These are phyloP conservation scores for Lepidonotus clava DNA, from an alignment of 2,888 invertebrate genomes.

Conservation along the genomic window DNA sequence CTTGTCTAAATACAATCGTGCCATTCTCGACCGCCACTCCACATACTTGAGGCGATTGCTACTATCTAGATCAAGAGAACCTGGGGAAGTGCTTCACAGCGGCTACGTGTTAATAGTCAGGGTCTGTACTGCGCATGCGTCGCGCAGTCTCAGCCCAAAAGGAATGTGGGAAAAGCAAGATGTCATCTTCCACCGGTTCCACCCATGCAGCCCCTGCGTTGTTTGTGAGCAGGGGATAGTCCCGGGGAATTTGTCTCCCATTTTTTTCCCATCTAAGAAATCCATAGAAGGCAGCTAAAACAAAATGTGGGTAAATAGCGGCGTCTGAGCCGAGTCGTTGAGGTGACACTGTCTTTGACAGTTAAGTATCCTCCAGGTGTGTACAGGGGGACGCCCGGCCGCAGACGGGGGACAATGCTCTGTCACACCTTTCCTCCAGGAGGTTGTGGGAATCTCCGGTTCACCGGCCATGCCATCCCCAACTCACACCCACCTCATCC, in stretches of 20 bases:
- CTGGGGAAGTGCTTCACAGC: background rate
- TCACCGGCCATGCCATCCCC: background rate
- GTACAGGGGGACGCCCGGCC: background rate
- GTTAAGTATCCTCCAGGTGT: conserved; percentile 33
- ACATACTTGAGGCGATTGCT: conserved; percentile 41
- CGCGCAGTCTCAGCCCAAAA: no score
- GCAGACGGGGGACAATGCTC: background rate
- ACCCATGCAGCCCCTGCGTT: no score
- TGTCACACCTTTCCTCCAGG: background rate
- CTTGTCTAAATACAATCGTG: conserved; percentile 24
- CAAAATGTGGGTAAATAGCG: conserved; percentile 29
- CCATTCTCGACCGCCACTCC: conserved; percentile 40
- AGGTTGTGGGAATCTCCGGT: conserved; percentile 36
- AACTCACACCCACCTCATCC: background rate
- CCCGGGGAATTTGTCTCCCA: background rate
- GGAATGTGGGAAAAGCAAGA: conserved; percentile 20
- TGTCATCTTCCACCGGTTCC: conserved; percentile 15
- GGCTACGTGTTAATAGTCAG: conserved; percentile 38
- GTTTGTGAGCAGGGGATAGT: background rate
- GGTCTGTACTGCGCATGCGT: background rate
- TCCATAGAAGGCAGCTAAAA: no score
- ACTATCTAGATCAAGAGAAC: conserved; percentile 44
- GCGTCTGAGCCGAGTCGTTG: conserved; percentile 7
- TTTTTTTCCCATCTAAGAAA: background rate
- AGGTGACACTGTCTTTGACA: conserved; percentile 6